These are phyloP conservation scores for Drosophila tanythrix DNA, from an alignment of 2,888 invertebrate genomes.

Conservation along the genomic window DNA sequence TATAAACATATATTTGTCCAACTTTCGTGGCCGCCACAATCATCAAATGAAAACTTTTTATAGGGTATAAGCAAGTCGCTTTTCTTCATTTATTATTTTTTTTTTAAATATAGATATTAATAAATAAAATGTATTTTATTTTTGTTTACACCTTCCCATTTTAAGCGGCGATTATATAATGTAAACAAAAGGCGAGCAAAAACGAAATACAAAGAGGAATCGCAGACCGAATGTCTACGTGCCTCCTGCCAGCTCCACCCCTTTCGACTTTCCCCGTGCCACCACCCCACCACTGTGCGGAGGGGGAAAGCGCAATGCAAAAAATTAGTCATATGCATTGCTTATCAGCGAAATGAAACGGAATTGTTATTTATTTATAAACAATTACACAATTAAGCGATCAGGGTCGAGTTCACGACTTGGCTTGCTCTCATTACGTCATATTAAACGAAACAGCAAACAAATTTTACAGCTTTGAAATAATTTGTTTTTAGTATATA, in stretches of 20 bases:
- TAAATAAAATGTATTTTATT: constrained; percentile 34
- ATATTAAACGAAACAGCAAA: background rate
- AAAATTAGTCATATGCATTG: constrained; percentile 60
- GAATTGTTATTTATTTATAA: constrained; percentile 67
- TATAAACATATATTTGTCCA: background rate
- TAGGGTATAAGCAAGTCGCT: background rate
- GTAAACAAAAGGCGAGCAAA: constrained; percentile 48
- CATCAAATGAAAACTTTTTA: background rate
- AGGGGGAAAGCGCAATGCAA: background rate
- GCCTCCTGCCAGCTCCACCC: constrained; percentile 29
- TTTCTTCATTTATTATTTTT: constrained; percentile 1
- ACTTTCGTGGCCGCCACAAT: background rate
- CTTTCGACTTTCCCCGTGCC: background rate
- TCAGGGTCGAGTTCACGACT: constrained; percentile 20
- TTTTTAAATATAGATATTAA: constrained; percentile 18
- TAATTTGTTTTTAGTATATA: background rate
- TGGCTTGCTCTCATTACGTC: constrained; percentile 13
- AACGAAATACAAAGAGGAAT: constrained; percentile 16
- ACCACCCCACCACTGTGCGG: background rate
- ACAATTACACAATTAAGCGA: constrained; percentile 60
- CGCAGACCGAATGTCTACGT: constrained; percentile 63
- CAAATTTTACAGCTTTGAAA: background rate
- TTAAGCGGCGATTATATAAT: constrained; percentile 65
- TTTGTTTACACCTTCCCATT: constrained; percentile 44
- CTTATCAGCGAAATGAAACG: constrained; percentile 53